Conservation (phyloP, 1,140 invertebrate species). For the Paraescarpia echinospica region DNA sequence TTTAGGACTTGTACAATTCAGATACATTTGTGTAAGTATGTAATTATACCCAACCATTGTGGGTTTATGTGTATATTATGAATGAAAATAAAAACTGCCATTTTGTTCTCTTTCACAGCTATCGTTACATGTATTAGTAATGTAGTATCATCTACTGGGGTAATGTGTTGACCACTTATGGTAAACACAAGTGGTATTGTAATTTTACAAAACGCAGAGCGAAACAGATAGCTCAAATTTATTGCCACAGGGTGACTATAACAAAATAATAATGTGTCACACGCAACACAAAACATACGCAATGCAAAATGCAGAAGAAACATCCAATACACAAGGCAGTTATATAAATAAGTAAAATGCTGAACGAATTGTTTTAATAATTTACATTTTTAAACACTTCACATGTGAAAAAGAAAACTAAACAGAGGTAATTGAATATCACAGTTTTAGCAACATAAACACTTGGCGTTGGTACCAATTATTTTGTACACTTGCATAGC, state of each 20-base stretch:
- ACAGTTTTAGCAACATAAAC: too few relatives aligned
- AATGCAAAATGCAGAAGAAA: not conserved
- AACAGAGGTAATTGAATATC: too few relatives aligned
- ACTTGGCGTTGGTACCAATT: not conserved
- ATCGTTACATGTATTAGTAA: not conserved
- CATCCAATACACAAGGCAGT: not conserved
- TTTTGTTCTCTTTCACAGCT: not conserved
- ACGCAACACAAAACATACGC: too few relatives aligned
- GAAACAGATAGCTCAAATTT: too few relatives aligned
- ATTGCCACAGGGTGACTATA: too few relatives aligned
- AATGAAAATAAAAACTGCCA: not conserved
- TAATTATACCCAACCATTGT: not conserved
- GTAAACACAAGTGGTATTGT: too few relatives aligned
- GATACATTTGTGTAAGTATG: not conserved
- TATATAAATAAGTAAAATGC: not conserved
- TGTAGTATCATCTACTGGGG: not conserved
- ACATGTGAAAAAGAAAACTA: not conserved
- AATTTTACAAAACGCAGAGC: too few relatives aligned
- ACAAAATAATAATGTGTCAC: too few relatives aligned
- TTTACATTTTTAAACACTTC: not conserved
- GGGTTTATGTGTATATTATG: not conserved
- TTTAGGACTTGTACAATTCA: not conserved
- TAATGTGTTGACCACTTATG: not conserved
- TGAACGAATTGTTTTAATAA: not conserved
- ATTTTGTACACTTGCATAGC: not conserved